Base-by-base conservation (phyloP, 1,140 invertebrate genomes). In the Lethrus apterus region DNA sequence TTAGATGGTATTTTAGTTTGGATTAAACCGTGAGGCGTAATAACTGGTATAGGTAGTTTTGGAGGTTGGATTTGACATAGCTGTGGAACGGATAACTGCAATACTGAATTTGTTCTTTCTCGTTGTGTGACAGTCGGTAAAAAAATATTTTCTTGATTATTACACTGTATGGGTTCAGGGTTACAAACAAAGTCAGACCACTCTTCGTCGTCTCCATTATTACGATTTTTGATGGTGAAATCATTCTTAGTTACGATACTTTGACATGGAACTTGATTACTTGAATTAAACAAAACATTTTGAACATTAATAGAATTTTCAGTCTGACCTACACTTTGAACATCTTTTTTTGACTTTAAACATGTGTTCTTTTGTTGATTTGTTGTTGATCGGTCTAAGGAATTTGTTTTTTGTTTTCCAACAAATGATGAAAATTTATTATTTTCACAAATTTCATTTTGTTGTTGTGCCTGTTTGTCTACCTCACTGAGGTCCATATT, bases 131-230 rank as follows among this genome's bases (percentile, higher is more conserved):
- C 18, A 20, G 15, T 13, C n/a, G 20, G 31, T n/a, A n/a, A n/a
- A n/a, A n/a, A n/a, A n/a, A n/a, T n/a, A n/a, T n/a, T 33, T 33
- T 33, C 5, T 14, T 7, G 20, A n/a, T 21, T 38, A 21, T 3
- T 35, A 4, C 10, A n/a, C 29, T 31, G 38, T 10, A 40, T 31
- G 13, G 45, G 34, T n/a, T 31, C 26, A 34, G 30, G 38, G 30
- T 35, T 48, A n/a, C 53, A 63, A 18, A 64, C 55, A 48, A 64
- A 64, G 53, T 67, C 65, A 18, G 60, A 56, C 65, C 65, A 67
- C 45, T 67, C 65, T 17, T 65, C 65, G 14, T 66, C 62, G n/a
- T 65, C 52, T 30, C 20, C 31, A 7, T 42, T 46, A 4, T 13
- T 32, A 19, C 41, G 46, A 8, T n/a, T n/a, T n/a, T n/a, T n/a